These are phyloP conservation scores for Zaprionus bogoriensis DNA, from an alignment of 2,888 invertebrate genomes.

Conservation along the genomic window DNA sequence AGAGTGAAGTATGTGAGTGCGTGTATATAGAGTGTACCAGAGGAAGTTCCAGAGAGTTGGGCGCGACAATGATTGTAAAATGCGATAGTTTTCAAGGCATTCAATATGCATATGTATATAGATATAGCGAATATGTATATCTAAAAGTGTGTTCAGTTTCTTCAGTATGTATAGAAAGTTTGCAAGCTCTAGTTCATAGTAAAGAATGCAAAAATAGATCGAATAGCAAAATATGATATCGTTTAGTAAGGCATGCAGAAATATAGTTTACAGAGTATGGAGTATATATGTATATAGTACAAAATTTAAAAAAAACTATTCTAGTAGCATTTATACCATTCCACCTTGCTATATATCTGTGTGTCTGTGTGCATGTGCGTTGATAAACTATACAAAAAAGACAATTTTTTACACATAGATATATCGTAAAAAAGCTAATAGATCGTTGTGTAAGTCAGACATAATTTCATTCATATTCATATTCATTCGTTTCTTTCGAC, in stretches of 20 bases:
- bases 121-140: slow-evolving; percentile 24
- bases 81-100: slow-evolving; percentile 52
- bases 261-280: slow-evolving; percentile 21
- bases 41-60: slow-evolving; percentile 37
- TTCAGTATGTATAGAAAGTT: slow-evolving; percentile 28
- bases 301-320: background rate
- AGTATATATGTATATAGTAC: slow-evolving; percentile 1
- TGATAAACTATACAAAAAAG: background rate
- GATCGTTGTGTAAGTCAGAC: background rate
- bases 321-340: slow-evolving; percentile 1
- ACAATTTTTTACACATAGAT: background rate
- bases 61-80: slow-evolving; percentile 49
- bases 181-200: slow-evolving; percentile 54
- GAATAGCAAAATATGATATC: slow-evolving; percentile 52
- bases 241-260: slow-evolving; percentile 58
- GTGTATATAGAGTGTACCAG: slow-evolving; percentile 28
- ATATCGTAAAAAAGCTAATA: background rate
- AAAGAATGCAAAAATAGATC: slow-evolving; percentile 53
- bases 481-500: background rate
- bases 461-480: background rate
- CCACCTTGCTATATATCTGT: background rate
- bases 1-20: background rate
- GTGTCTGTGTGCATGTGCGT: background rate
- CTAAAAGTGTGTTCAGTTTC: slow-evolving; percentile 18
- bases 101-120: slow-evolving; percentile 22